Conservation (phyloP, 2,113 vertebrate genomes). For the Polyodon spathula region DNA sequence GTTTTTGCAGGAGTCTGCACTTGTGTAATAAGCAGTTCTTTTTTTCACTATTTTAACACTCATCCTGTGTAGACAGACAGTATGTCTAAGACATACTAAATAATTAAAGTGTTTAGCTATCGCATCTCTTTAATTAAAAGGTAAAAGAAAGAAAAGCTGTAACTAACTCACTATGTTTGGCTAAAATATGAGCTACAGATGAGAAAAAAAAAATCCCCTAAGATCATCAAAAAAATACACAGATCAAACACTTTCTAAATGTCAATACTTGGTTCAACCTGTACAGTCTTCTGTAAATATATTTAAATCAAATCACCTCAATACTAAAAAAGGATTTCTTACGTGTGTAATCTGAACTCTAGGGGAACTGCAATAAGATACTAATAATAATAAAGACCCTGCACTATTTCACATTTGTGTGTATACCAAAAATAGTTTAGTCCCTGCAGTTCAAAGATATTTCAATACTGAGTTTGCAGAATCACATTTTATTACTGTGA, state of each 20-base stretch:
- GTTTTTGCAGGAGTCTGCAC: too few species aligned
- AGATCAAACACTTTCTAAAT: too few species aligned
- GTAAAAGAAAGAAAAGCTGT: constrained; percentile 68
- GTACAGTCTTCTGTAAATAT: too few species aligned
- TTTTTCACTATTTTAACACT: constrained; percentile 29
- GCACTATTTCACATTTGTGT: too few species aligned
- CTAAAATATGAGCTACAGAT: constrained; percentile 54
- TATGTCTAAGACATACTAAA: constrained; percentile 58
- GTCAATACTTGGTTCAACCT: too few species aligned
- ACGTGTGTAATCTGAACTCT: too few species aligned
- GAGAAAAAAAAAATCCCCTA: constrained; percentile 46
- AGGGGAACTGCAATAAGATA: too few species aligned
- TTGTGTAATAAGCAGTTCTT: neutral
- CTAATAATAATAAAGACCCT: too few species aligned
- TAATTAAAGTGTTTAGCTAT: constrained; percentile 63
- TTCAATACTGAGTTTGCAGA: neutral
- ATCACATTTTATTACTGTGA: too few species aligned
- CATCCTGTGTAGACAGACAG: constrained; percentile 40
- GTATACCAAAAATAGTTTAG: too few species aligned
- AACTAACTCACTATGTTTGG: constrained; percentile 62
- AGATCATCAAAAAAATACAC: constrained; percentile 48
- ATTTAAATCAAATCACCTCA: too few species aligned
- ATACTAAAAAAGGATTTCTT: neutral
- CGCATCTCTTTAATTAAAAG: constrained; percentile 72
- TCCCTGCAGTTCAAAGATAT: neutral